Base-by-base conservation (phyloP, 2,888 invertebrate genomes). In the Lampropteryx suffumata region DNA sequence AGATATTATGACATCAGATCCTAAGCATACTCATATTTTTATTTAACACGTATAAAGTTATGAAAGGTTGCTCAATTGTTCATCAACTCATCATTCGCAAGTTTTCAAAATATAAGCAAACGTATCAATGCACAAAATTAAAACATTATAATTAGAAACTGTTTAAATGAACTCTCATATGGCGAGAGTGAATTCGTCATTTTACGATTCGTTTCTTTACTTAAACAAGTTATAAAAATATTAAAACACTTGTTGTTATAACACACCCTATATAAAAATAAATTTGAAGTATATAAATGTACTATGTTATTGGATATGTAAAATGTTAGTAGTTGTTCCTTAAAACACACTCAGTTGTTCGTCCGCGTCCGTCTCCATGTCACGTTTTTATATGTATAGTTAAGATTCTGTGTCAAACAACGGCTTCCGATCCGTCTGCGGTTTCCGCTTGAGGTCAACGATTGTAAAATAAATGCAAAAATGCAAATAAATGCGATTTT, bases 361-460 rank as follows among this genome's bases (percentile, higher is more conserved):
- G 24, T 24, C 21, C 21, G 2, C n/a, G n/a, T 21, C 24, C 7
- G 24, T 5, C 24, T 24, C 5, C 1, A 24, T 24, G 24, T 24
- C 24, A 37, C 7, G 27, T 24, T 39, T 45, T 30, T 41, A 6
- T 27, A n/a, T n/a, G n/a, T n/a, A 24, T 26, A 28, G 24, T 13
- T n/a, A 6, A 37, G 39, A 39, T 50, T 42, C 42, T 53, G 28
- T 58, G 46, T 48, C 43, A 40, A 29, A 26, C 29, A 46, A 47
- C 33, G 49, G 40, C 41, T 39, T 44, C 34, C 29, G 40, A 52
- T 50, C 37, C 34, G 29, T 47, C 37, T 45, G 49, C 47, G 45
- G 42, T 55, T 58, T 58, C 50, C 36, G 32, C 26, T 40, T 51
- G 44, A 50, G 61, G 59, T 59, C 56, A 61, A 55, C 30, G 54